These are phyloP conservation scores for Spea multiplicata DNA, from an alignment of 2,113 vertebrate genomes.

Conservation along the genomic window DNA sequence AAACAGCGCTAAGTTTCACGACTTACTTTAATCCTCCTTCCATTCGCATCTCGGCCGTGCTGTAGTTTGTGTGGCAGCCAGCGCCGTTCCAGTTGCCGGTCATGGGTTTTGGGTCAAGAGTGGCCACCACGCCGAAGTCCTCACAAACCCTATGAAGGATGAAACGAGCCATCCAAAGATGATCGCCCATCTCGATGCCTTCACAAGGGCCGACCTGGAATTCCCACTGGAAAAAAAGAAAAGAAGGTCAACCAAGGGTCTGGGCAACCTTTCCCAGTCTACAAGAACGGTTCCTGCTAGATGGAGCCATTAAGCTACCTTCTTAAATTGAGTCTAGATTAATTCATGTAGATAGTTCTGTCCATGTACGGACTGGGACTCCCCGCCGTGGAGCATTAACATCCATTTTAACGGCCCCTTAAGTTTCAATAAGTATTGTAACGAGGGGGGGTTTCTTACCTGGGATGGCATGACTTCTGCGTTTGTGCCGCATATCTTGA, in stretches of 20 bases:
- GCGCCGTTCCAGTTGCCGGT: slow-evolving; percentile 67
- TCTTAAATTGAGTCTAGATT: no score
- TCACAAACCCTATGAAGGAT: slow-evolving; percentile 79
- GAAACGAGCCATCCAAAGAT: slow-evolving; percentile 81
- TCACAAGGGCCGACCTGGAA: slow-evolving; percentile 73
- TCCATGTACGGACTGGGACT: no score
- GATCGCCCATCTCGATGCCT: slow-evolving; percentile 78
- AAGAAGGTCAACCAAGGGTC: not conserved
- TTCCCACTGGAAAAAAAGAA: slow-evolving; percentile 67
- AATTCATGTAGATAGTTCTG: no score
- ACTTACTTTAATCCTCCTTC: slow-evolving; percentile 73
- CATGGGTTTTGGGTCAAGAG: slow-evolving; percentile 76
- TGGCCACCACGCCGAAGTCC: slow-evolving; percentile 67
- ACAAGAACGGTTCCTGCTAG: no score
- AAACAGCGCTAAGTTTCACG: not conserved
- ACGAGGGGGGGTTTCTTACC: slow-evolving; percentile 52
- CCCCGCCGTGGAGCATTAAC: no score
- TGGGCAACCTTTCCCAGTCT: no score
- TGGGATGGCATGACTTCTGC: slow-evolving; percentile 79
- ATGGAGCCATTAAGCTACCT: no score
- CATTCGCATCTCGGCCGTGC: slow-evolving; percentile 67
- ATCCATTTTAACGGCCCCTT: no score
- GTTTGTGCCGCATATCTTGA: slow-evolving; percentile 73
- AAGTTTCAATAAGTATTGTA: no score
- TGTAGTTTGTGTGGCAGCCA: slow-evolving; percentile 71